phyloP scores from a whole-genome alignment of 2,888 invertebrate species.

The Calameuta idolon region DNA sequence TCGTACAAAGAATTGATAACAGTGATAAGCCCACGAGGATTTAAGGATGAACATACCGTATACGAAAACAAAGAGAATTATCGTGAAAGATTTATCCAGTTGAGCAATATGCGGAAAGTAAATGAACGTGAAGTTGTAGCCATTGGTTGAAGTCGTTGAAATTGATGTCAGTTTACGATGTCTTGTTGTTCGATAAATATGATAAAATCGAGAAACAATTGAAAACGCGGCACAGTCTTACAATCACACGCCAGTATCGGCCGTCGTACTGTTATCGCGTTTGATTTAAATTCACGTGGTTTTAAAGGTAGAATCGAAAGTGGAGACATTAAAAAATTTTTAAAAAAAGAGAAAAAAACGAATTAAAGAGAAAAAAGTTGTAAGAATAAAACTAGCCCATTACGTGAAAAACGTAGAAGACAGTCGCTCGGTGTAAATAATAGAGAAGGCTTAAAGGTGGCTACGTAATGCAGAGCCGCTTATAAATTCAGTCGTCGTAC shows the following conservation, averaged over 20 bases:
- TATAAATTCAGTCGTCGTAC: slow-evolving; percentile 1
- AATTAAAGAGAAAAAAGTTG: background rate
- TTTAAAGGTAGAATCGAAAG: background rate
- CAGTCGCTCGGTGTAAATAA: background rate
- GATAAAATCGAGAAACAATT: background rate
- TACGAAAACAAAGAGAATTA: background rate
- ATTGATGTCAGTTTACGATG: background rate
- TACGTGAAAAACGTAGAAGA: background rate
- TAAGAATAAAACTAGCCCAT: background rate
- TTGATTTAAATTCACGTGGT: background rate
- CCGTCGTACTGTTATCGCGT: background rate
- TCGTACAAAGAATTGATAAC: background rate
- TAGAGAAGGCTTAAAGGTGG: background rate
- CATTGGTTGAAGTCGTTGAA: background rate
- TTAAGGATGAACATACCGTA: background rate
- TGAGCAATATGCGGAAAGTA: background rate
- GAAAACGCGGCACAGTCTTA: background rate
- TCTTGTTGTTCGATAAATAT: background rate
- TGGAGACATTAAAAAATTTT: background rate
- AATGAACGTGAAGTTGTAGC: background rate
- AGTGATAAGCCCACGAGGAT: background rate
- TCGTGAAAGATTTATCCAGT: background rate
- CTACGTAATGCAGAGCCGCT: background rate
- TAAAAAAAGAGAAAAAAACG: background rate
- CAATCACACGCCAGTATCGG: background rate